Evolutionary conservation across 2,797 vertebrate genomes (phyloP).

Genomic region (Tragopan temminckii): DNA sequence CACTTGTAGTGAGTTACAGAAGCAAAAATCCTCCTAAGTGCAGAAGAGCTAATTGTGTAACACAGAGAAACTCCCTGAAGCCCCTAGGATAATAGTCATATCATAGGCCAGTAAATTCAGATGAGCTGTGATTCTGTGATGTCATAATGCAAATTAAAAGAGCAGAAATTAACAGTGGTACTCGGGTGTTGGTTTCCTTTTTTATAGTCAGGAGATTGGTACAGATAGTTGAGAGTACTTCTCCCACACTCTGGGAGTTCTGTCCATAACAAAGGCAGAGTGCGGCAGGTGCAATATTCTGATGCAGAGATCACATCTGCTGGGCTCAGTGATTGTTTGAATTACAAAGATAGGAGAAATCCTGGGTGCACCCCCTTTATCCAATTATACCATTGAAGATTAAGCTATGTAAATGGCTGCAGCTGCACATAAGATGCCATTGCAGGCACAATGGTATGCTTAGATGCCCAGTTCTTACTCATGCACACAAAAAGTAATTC

Average conservation of each 20-base stretch:
- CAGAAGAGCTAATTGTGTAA: background rate
- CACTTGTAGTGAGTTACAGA: background rate
- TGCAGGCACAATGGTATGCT: background rate
- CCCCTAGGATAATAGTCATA: background rate
- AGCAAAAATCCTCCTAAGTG: background rate
- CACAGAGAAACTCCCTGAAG: background rate
- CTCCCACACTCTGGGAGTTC: background rate
- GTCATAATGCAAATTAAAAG: background rate
- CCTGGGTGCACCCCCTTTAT: slow-evolving; percentile 8
- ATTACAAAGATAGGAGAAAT: background rate
- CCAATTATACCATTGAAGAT: background rate
- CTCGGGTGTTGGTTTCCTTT: background rate
- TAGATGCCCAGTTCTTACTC: slow-evolving; percentile 4
- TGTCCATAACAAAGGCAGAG: background rate
- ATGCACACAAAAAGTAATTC: background rate
- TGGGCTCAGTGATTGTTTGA: background rate
- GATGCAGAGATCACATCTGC: background rate
- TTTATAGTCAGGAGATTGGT: background rate
- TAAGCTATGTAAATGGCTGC: slow-evolving; percentile 22
- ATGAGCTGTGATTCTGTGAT: background rate
- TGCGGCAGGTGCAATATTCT: background rate
- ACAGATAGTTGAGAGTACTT: background rate
- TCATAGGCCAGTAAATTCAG: background rate
- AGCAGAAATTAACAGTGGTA: background rate
- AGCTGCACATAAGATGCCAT: slow-evolving; percentile 17